Evolutionary conservation across 2,113 vertebrate genomes (phyloP), one percentile per base, ranked within the genome.

Genomic region (Gila orcuttii): DNA sequence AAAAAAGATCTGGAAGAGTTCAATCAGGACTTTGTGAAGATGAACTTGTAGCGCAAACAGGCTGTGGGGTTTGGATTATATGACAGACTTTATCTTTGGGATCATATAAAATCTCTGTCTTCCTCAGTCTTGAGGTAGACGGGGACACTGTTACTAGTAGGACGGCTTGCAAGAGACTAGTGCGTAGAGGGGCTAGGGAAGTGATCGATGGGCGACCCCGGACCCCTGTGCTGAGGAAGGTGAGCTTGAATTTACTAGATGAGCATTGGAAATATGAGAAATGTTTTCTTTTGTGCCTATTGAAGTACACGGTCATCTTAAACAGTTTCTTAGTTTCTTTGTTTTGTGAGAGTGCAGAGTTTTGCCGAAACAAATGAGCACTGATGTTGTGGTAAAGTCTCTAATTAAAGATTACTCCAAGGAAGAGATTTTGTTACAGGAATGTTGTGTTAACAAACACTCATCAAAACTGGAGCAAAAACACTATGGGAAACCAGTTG

Each of bases 141-240:
- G 50, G 85, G 45, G 75, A 75, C 57, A 36, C 73, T 62, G 81
- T 92, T 79, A 33, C 71, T 85, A 77, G 77, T 90, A 91, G 90
- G 82, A 93, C 89, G 93, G 92, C 93, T 2, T 90, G 91, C 45
- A 90, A 89, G 19, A 83, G 88, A 81, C 75, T 95, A 52, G 80
- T 91, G 0, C 89, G 90, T 79, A 91, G 88, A 89, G 90, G 90
- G 79, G 87, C 89, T 42, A 87, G 89, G 91, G 90, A 89, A 4
- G 91, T 90, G 89, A 88, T 93, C 76, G 80, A 17, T 1, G 83
- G 88, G 81, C 91, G 89, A 85, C 90, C 91, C 8, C 47, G 11
- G 64, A 91, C 86, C 91, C 93, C 93, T 87, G 88, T 88, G 11
- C 25, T 88, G 50, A 86, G 68, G 69, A 89, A 89, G 84, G 86